Evolutionary conservation across 2,113 vertebrate genomes (phyloP).

Genomic region (Spermophilus dauricus): DNA sequence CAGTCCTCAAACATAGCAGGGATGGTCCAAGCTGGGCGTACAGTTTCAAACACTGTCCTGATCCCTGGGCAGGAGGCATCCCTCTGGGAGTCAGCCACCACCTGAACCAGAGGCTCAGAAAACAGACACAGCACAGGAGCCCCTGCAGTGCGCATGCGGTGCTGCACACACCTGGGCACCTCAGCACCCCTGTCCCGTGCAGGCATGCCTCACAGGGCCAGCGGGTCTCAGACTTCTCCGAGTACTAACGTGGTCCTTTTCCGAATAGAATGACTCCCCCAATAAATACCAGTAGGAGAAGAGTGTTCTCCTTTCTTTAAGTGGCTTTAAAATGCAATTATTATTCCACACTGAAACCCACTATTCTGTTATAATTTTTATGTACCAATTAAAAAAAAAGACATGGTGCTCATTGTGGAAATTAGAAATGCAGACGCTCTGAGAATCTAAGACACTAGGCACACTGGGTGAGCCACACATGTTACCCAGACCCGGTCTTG

Average conservation of each 20-base stretch:
- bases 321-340: background rate
- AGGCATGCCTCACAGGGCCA: background rate
- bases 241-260: too few relatives aligned
- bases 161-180: too few relatives aligned
- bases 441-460: too few relatives aligned
- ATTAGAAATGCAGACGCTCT: too few relatives aligned
- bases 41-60: background rate
- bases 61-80: fast-evolving
- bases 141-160: fast-evolving
- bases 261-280: background rate
- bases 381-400: background rate
- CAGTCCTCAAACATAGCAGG: background rate
- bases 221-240: fast-evolving
- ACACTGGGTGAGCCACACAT: too few relatives aligned
- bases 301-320: background rate
- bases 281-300: background rate
- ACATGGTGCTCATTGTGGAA: background rate
- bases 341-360: background rate
- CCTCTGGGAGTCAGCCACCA: background rate
- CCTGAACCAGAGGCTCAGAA: too few relatives aligned
- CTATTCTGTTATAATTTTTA: too few relatives aligned
- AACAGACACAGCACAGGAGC: fast-evolving
- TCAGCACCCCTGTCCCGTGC: fast-evolving
- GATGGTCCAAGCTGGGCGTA: background rate
- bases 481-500: too few relatives aligned